A percentile compares a stretch with the other conserved stretches of the same genome.
These are phyloP conservation scores for Macrotis lagotis DNA, from an alignment of 2,113 vertebrate genomes.

Conservation along the genomic window DNA sequence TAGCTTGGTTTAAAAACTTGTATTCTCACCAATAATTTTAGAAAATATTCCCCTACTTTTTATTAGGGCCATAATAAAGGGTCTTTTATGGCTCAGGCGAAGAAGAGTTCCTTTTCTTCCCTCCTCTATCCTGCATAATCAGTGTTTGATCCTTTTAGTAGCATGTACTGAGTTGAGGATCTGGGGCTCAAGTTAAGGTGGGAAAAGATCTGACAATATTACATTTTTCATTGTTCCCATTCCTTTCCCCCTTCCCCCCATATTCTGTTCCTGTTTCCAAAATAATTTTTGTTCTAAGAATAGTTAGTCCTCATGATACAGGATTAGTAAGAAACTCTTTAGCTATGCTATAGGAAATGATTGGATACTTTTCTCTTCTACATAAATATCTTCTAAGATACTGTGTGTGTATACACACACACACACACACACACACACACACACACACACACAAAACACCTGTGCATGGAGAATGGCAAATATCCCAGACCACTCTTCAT, in stretches of 20 bases:
- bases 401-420: background rate
- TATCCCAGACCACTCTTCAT: background rate
- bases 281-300: background rate
- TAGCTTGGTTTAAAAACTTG: background rate
- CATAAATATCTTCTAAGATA: background rate
- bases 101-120: background rate
- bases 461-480: background rate
- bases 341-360: background rate
- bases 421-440: background rate
- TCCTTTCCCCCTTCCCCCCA: background rate
- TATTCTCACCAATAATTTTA: background rate
- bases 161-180: background rate
- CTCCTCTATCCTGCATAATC: background rate
- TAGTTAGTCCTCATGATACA: background rate
- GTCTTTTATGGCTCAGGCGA: background rate
- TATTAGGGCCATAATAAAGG: background rate
- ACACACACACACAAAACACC: background rate
- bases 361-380: background rate
- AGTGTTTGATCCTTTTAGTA: background rate
- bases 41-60: background rate
- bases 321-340: background rate
- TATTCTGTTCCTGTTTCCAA: background rate
- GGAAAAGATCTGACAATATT: background rate
- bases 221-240: background rate
- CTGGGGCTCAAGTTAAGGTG: background rate